phyloP scores from a whole-genome alignment of 2,888 invertebrate genomes.

The Acrocera orbiculus region DNA sequence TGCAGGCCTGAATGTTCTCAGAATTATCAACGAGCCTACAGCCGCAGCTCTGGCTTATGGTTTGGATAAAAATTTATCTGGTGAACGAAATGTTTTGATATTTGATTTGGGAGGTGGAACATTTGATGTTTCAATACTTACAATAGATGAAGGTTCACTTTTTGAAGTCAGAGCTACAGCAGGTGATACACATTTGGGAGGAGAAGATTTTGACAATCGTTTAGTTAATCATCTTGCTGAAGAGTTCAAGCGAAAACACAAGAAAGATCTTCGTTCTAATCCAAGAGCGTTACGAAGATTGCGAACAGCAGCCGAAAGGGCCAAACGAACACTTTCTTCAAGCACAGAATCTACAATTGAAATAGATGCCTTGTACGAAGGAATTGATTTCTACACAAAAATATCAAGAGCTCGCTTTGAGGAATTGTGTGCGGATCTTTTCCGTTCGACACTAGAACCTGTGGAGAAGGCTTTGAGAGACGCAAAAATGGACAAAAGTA shows the following conservation, averaged over 20 bases:
- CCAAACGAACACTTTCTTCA: constrained; percentile 53
- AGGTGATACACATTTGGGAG: constrained; percentile 66
- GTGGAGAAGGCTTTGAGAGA: constrained; percentile 57
- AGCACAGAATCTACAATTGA: constrained; percentile 54
- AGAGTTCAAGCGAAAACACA: constrained; percentile 62
- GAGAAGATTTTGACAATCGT: constrained; percentile 74
- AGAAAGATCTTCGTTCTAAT: constrained; percentile 44
- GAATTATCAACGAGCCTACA: constrained; percentile 71
- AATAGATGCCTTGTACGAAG: constrained; percentile 52
- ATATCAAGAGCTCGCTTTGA: constrained; percentile 53
- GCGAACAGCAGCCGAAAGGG: constrained; percentile 54
- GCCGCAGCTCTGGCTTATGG: constrained; percentile 59
- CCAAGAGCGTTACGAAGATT: constrained; percentile 43
- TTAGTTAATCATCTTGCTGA: constrained; percentile 70
- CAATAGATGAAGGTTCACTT: constrained; percentile 46
- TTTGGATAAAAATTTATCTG: constrained; percentile 45
- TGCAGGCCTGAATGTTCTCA: constrained; percentile 58
- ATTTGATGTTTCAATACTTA: constrained; percentile 55
- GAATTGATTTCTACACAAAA: constrained; percentile 49
- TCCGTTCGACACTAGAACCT: constrained; percentile 49
- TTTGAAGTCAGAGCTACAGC: constrained; percentile 56
- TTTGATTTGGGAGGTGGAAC: constrained; percentile 42
- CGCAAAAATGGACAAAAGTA: constrained; percentile 53
- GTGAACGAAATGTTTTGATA: constrained; percentile 44
- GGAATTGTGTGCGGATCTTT: constrained; percentile 49